Evolutionary conservation across 2,888 invertebrate genomes (phyloP).

Genomic region (Cheilosia vulpina): DNA sequence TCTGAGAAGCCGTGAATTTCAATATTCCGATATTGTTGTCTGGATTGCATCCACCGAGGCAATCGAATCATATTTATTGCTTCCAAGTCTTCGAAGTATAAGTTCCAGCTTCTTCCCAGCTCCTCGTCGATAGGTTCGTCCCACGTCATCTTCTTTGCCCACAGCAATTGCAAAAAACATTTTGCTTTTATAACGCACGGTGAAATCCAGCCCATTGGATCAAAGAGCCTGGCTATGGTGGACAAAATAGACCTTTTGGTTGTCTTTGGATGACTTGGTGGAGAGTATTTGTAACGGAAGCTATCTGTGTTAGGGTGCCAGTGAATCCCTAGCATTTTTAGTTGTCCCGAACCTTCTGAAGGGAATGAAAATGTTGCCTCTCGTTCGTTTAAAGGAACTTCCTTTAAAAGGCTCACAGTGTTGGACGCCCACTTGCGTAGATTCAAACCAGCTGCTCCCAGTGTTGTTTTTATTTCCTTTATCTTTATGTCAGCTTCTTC

Average conservation of each 20-base stretch:
- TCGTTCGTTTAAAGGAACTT: conserved; percentile 3
- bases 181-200: conserved; percentile 10
- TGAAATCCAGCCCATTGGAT: conserved; percentile 21
- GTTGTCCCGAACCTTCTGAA: conserved; percentile 6
- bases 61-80: not conserved
- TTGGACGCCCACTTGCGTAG: conserved; percentile 23
- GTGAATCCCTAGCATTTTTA: conserved; percentile 17
- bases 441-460: conserved; percentile 3
- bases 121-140: conserved; percentile 6
- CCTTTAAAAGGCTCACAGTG: not conserved
- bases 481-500: conserved; percentile 2
- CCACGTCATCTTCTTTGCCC: conserved; percentile 10
- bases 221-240: not conserved
- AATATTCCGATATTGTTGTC: rapidly evolving
- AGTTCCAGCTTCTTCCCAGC: not conserved
- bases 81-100: not conserved
- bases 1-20: conserved; percentile 16
- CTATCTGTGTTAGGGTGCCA: conserved; percentile 10
- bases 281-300: not conserved
- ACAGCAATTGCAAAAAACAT: conserved; percentile 1
- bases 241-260: conserved; percentile 10
- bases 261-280: not conserved
- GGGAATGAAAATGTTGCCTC: conserved; percentile 4
- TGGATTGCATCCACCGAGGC: not conserved
- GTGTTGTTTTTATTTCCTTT: not conserved